Base-by-base conservation (phyloP, 2,888 invertebrate genomes). In the Balanococcus diminutus region DNA sequence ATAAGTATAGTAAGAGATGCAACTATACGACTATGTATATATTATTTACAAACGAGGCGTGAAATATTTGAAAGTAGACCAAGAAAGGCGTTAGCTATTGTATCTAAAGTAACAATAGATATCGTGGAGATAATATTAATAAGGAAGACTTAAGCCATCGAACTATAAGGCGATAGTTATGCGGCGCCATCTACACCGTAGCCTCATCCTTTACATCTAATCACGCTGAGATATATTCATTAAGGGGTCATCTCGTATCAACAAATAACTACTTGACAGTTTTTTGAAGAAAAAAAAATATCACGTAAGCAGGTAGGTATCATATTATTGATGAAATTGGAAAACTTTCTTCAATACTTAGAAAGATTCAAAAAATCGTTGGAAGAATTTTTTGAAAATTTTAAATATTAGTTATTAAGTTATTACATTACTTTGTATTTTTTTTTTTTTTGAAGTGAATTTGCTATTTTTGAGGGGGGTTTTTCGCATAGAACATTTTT, bases 41-140 rank as follows among this genome's bases (percentile, higher is more conserved):
- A 39, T 85, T 85, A 85, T 85, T 85, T 85, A 85, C 85, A 85
- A 85, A 85, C 85, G 85, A 85, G 85, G 85, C 85, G 85, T 85
- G 85, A 85, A 85, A 85, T 85, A 85, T 85, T 85, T 85, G 85
- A 85, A 85, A 85, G 85, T 85, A 85, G 85, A 85, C 85, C 85
- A 85, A 85, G 85, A 85, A 79, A 85, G 85, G 85, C 85, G 85
- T 85, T 72, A 84, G 72, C 72, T 75, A 46, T 75, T 72, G 75
- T 85, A 85, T 85, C 75, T 39, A 51, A 46, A 42, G 85, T 39
- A 85, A 85, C 85, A 85, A 85, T 85, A 85, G 85, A 85, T 85
- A 85, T 85, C 85, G 85, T 85, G 85, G 85, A 85, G 85, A 85
- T 85, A 85, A 85, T 85, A 85, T 85, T 85, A 85, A 85, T 85